A percentile compares a stretch with the other conserved stretches of the same genome.
These are phyloP conservation scores for Botrylloides violaceus DNA, from an alignment of 23 tunicate genomes.

Conservation along the genomic window DNA sequence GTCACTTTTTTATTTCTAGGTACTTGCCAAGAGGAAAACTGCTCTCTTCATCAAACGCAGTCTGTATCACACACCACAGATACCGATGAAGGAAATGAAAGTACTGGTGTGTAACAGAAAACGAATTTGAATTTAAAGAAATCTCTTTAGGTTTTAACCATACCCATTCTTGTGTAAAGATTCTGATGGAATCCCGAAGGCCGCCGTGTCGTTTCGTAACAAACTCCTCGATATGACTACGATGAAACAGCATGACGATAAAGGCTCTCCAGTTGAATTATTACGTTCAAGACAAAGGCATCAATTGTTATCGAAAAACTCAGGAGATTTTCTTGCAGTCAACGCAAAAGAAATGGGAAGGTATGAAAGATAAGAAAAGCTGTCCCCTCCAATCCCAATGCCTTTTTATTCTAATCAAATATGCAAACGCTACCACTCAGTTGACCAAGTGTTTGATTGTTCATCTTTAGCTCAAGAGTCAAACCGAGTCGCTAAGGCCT, in stretches of 20 bases:
- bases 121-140: no score
- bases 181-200: slow-evolving; percentile 3
- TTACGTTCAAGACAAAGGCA: background rate
- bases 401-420: no score
- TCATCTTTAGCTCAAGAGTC: no score
- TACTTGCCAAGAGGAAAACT: background rate
- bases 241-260: background rate
- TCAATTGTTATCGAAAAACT: background rate
- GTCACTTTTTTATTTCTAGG: no score
- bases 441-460: no score
- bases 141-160: no score
- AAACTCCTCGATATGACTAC: slow-evolving; percentile 16
- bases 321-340: slow-evolving; percentile 25
- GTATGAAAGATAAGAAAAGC: no score
- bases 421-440: no score
- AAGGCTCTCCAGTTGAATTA: background rate
- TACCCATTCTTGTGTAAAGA: background rate
- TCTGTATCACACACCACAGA: background rate
- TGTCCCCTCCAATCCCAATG: no score
- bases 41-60: background rate
- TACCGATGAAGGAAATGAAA: background rate
- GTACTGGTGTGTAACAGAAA: no score
- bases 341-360: slow-evolving; percentile 31
- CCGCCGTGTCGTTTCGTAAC: slow-evolving; percentile 1
- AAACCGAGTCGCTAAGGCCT: no score